Percentiles rank a stretch among this genome's conserved stretches.
These are phyloP conservation scores for Galeopterus variegatus DNA, from an alignment of 2,113 vertebrate genomes.

Conservation along the genomic window DNA sequence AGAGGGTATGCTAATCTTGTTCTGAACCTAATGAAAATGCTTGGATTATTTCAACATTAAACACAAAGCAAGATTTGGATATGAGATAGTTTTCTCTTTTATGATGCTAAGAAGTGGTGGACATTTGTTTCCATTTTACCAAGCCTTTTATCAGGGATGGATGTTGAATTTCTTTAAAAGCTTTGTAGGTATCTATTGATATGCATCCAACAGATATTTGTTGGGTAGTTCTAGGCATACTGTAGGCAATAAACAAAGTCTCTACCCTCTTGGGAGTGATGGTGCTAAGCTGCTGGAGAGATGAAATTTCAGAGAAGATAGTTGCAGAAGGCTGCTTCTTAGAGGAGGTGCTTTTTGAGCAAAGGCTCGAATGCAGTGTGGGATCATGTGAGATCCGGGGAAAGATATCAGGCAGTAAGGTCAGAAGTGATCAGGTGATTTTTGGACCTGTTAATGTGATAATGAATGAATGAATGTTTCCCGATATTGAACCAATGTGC, in stretches of 20 bases:
- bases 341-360: not conserved
- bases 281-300: not conserved
- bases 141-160: slow-evolving; percentile 54
- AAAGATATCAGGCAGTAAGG: not conserved
- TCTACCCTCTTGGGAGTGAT: not conserved
- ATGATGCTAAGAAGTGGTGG: slow-evolving; percentile 63
- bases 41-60: slow-evolving; percentile 64
- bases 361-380: not conserved
- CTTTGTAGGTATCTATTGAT: slow-evolving; percentile 3
- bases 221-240: not conserved
- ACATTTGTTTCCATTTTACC: slow-evolving; percentile 65
- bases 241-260: not conserved
- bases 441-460: slow-evolving; percentile 9
- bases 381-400: not conserved
- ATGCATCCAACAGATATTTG: slow-evolving; percentile 35
- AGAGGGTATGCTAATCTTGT: slow-evolving; percentile 31
- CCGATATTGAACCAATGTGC: not conserved
- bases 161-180: slow-evolving; percentile 58
- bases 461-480: not conserved
- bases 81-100: slow-evolving; percentile 46
- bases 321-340: not conserved
- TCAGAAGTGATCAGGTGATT: not conserved
- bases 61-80: slow-evolving; percentile 60
- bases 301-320: not conserved
- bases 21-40: slow-evolving; percentile 56